Evolutionary conservation across 2,113 vertebrate species (phyloP).

Genomic region (Odobenus rosmarus): DNA sequence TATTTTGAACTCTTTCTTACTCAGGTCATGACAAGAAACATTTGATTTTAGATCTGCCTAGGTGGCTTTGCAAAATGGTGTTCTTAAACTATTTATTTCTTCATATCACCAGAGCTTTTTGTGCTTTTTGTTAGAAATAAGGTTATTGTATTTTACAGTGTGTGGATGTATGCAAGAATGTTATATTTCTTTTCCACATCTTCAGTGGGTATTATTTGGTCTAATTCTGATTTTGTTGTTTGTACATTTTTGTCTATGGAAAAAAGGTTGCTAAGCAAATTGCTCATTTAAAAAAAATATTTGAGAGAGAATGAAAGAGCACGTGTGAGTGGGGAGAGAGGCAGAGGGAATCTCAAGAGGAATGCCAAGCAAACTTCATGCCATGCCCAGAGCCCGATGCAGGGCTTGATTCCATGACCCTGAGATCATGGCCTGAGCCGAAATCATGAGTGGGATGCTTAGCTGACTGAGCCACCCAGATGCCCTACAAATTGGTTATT

Average conservation of each 20-base stretch:
- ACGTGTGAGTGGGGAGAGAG: neutral
- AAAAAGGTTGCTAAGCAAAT: constrained; percentile 33
- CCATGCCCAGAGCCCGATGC: neutral
- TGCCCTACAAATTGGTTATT: neutral
- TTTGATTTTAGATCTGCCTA: constrained; percentile 22
- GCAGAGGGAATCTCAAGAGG: neutral
- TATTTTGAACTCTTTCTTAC: constrained; percentile 34
- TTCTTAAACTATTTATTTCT: neutral
- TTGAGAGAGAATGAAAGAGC: neutral
- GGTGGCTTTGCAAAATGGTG: neutral
- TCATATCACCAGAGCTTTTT: neutral
- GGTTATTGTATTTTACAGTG: neutral
- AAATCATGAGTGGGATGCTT: neutral
- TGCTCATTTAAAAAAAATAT: neutral
- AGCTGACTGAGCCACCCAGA: neutral
- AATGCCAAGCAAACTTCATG: neutral
- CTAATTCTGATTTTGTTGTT: constrained; percentile 21
- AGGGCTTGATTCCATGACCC: neutral
- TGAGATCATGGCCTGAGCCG: neutral
- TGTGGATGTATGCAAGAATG: neutral
- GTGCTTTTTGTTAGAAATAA: constrained; percentile 45
- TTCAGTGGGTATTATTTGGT: constrained; percentile 19
- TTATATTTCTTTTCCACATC: neutral
- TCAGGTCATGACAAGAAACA: neutral
- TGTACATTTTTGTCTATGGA: neutral